Evolutionary conservation across 2,113 vertebrate species (phyloP), one percentile per base, ranked within the genome.

Genomic region (Anarrhichthys ocellatus): DNA sequence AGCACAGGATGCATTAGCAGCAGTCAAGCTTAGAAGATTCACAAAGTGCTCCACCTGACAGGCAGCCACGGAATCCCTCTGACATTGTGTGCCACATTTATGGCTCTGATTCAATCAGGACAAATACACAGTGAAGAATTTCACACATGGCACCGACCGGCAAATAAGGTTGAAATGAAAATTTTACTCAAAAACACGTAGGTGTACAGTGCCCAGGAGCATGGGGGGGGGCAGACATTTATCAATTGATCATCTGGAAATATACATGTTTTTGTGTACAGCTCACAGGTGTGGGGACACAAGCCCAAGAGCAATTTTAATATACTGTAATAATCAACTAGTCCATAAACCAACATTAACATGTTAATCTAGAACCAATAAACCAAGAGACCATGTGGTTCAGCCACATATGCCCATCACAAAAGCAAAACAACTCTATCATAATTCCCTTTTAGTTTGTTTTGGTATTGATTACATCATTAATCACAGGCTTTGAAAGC

Each of bases 1-100:
- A 74, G 76, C 62, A 56, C 76, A 80, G 81, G 79, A 80, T 89
- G 88, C 87, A 92, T 93, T 91, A 91, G 85, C 87, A 82, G 86
- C 74, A 84, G 86, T 69, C 85, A 58, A 54, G 84, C 87, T 83
- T 88, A 74, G 81, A 88, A 50, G 80, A 92, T 85, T 92, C 80
- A 87, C 84, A 84, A 83, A 90, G 90, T 77, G 83, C 81, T 79
- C 64, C 78, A 82, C 80, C 76, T 90, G 83, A 91, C 88, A 89
- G 85, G 50, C 59, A 3, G 40, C 72, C 32, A 7, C 40, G 59
- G 82, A 85, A 83, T 87, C 67, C 84, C 71, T 84, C 64, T 76
- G 86, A 89, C 82, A 90, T 75, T 77, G 58, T 73, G 54, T 52
- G 74, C 27, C 84, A 86, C 59, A 78, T 82, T 56, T 32, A 66